phyloP scores from a whole-genome alignment of 2,113 vertebrate genomes.

The human (Homo sapiens) region GRCh38 chr3:117954501-117955000 shows the following conservation, averaged over 20 bases:
- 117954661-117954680: slow-evolving; percentile 63
- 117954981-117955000: neutral
- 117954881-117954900: slow-evolving; percentile 49
- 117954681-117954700: neutral
- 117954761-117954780: slow-evolving; percentile 68
- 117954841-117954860: slow-evolving; percentile 27
- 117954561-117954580: slow-evolving; percentile 65
- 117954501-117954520: slow-evolving; percentile 63
- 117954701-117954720: neutral
- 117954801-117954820: slow-evolving; percentile 64
- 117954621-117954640: slow-evolving; percentile 53
- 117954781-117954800: slow-evolving; percentile 48
- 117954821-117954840: slow-evolving; percentile 61
- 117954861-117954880: slow-evolving; percentile 22
- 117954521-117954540: slow-evolving; percentile 27
- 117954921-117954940: neutral
- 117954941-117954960: neutral
- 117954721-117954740: slow-evolving; percentile 61
- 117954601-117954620: slow-evolving; percentile 63
- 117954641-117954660: slow-evolving; percentile 65
- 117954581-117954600: slow-evolving; percentile 63
- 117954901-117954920: slow-evolving; percentile 37
- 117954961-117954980: neutral
- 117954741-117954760: slow-evolving; percentile 64
- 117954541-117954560: slow-evolving; percentile 54